Evolutionary conservation across 2,113 vertebrate genomes (phyloP).

Genomic region (Ondatra zibethicus): DNA sequence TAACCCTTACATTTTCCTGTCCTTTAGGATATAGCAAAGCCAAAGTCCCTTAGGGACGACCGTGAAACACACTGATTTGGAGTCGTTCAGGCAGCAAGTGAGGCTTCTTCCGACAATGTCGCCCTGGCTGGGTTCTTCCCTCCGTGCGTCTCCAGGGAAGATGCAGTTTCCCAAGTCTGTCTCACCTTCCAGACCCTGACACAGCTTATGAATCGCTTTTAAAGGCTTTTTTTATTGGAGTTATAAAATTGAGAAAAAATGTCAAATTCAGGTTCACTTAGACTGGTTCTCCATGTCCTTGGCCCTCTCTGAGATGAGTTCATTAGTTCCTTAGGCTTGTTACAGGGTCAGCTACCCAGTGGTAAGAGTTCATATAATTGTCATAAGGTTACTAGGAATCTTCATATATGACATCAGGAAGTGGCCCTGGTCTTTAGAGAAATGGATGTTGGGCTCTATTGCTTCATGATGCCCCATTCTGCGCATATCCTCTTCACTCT

Average conservation of each 20-base stretch:
- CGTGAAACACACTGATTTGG: neutral
- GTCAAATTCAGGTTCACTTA: neutral
- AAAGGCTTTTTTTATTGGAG: neutral
- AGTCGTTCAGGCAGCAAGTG: neutral
- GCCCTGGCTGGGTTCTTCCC: neutral
- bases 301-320: neutral
- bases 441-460: neutral
- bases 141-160: neutral
- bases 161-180: neutral
- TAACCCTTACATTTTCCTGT: neutral
- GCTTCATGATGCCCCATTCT: neutral
- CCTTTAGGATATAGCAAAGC: constrained; percentile 23
- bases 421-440: neutral
- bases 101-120: neutral
- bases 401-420: neutral
- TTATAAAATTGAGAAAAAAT: constrained; percentile 40
- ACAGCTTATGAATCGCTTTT: neutral
- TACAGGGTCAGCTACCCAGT: neutral
- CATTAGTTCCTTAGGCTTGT: constrained; percentile 2
- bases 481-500: neutral
- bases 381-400: constrained; percentile 27
- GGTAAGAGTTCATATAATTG: neutral
- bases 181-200: neutral
- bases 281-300: neutral
- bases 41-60: neutral